Conservation (phyloP, 2,113 vertebrate genomes). For the Heteronetta atricapilla region DNA sequence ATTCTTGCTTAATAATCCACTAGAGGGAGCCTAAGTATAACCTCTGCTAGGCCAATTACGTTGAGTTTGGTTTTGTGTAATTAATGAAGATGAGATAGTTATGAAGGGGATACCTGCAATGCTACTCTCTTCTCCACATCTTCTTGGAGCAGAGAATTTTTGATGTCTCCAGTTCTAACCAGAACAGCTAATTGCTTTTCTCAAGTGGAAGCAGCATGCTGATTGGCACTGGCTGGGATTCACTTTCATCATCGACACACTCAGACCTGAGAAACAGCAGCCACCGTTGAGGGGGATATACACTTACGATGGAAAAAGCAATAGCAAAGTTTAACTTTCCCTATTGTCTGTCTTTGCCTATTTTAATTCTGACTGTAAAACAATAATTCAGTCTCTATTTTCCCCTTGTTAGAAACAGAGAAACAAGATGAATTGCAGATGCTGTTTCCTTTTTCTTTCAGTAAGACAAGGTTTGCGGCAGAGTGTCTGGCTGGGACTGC, state of each 20-base stretch:
- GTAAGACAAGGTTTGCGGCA: neutral
- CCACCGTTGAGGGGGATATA: neutral
- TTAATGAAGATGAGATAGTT: neutral
- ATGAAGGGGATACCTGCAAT: neutral
- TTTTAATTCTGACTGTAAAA: neutral
- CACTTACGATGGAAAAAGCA: neutral
- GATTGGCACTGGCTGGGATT: neutral
- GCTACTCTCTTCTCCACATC: neutral
- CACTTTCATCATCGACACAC: neutral
- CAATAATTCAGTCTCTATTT: neutral
- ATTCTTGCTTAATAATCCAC: constrained; percentile 33
- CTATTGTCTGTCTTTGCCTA: neutral
- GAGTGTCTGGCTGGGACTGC: neutral
- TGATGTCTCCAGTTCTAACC: neutral
- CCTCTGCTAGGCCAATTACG: constrained; percentile 37
- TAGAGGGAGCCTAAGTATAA: constrained; percentile 67
- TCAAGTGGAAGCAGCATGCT: neutral
- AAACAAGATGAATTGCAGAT: neutral
- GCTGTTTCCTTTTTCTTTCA: neutral
- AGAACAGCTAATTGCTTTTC: neutral
- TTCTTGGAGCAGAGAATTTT: neutral
- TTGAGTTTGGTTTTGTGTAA: neutral
- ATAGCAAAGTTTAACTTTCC: neutral
- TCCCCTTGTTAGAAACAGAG: neutral
- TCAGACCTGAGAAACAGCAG: neutral